phyloP scores from a whole-genome alignment of 2,113 vertebrate genomes.

The Menidia beryllina region DNA sequence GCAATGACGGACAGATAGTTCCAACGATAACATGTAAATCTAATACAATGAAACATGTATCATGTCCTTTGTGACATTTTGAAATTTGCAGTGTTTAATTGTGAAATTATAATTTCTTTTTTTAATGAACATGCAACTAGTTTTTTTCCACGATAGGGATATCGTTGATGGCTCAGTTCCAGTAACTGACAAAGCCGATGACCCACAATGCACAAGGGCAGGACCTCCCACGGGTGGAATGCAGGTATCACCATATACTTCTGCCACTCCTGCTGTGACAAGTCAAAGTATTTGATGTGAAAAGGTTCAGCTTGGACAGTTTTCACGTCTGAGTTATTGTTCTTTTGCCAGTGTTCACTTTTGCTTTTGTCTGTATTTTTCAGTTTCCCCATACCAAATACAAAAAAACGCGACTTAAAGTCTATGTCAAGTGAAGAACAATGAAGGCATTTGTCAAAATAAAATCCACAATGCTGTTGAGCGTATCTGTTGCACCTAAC shows the following conservation, averaged over 20 bases:
- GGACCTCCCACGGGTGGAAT: slow-evolving; percentile 2
- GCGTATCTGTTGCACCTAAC: background rate
- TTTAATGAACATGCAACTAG: too few relatives aligned
- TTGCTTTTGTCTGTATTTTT: background rate
- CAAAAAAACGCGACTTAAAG: too few relatives aligned
- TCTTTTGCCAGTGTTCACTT: background rate
- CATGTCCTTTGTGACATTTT: too few relatives aligned
- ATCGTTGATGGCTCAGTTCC: background rate
- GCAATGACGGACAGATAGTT: too few relatives aligned
- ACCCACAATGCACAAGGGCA: background rate
- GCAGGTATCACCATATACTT: background rate
- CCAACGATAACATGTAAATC: too few relatives aligned
- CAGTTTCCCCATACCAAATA: background rate
- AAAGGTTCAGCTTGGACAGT: background rate
- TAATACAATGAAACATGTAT: too few relatives aligned
- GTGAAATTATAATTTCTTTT: too few relatives aligned
- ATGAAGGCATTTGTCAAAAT: background rate
- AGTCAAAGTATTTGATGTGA: background rate
- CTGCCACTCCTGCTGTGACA: background rate
- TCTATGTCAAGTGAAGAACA: too few relatives aligned
- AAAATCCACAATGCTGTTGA: background rate
- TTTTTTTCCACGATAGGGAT: background rate
- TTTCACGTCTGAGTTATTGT: background rate
- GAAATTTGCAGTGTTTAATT: too few relatives aligned
- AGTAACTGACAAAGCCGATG: background rate